A percentile compares a stretch with the other conserved stretches of the same genome.
Conservation (phyloP, 2,797 vertebrate genomes). For the Malurus leucopterus region DNA sequence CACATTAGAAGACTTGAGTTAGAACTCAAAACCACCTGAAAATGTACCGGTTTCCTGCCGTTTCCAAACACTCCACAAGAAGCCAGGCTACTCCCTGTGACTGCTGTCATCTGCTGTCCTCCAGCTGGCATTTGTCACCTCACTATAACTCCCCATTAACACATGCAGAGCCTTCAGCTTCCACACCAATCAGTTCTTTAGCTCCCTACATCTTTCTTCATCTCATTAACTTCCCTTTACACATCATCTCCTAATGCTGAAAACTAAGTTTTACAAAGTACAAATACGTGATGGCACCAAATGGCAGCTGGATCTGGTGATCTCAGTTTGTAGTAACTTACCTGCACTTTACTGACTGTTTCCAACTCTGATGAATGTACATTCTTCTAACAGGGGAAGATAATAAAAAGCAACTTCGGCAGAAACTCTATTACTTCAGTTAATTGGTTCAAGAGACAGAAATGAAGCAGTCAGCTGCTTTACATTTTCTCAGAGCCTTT, state of each 20-base stretch:
- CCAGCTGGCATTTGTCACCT: not conserved
- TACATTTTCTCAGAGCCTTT: constrained; percentile 2
- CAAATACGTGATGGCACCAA: not conserved
- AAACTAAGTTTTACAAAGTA: not conserved
- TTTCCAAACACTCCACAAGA: not conserved
- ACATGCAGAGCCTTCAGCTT: not conserved
- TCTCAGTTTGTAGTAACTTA: not conserved
- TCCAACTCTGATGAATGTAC: not conserved
- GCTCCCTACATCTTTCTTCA: not conserved
- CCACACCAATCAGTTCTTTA: fast-evolving
- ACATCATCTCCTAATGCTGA: not conserved
- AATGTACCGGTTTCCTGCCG: not conserved
- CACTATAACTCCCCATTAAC: not conserved
- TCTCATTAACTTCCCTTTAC: not conserved
- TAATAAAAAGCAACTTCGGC: constrained; percentile 11
- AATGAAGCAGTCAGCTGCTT: constrained; percentile 31
- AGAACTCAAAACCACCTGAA: not conserved
- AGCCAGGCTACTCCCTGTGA: not conserved
- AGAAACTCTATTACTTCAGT: constrained; percentile 19
- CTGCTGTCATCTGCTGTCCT: not conserved
- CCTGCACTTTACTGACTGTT: not conserved
- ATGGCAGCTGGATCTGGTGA: not conserved
- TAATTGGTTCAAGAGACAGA: constrained; percentile 43
- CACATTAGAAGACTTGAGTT: not conserved
- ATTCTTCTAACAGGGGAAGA: not conserved